phyloP scores from a whole-genome alignment of 2,888 invertebrate species.

The Creontiades dilutus region DNA sequence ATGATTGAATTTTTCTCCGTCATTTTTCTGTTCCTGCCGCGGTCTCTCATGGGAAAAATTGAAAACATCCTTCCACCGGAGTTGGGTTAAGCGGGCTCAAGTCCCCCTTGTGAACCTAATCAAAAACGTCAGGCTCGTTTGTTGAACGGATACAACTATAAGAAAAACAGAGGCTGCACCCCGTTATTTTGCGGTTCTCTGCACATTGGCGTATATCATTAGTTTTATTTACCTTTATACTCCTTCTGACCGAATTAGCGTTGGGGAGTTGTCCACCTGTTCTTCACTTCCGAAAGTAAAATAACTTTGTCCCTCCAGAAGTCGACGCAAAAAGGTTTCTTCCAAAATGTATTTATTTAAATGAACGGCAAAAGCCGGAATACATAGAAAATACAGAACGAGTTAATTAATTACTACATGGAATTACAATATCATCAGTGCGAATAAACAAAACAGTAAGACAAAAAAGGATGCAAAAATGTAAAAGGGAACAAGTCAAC shows the following conservation, averaged over 20 bases:
- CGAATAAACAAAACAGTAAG: too few species aligned
- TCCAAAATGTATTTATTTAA: too few species aligned
- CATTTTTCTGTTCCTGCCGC: slow-evolving; percentile 26
- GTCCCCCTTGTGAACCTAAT: background rate
- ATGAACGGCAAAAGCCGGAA: too few species aligned
- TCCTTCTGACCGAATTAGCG: background rate
- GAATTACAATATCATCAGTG: too few species aligned
- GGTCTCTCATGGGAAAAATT: slow-evolving; percentile 46
- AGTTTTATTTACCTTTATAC: slow-evolving; percentile 8
- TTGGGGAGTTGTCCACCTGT: too few species aligned
- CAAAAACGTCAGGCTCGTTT: background rate
- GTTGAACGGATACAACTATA: background rate
- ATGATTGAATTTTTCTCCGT: slow-evolving; percentile 54
- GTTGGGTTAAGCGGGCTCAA: background rate
- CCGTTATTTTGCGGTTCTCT: slow-evolving; percentile 18
- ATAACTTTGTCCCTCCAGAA: too few species aligned
- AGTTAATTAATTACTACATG: too few species aligned
- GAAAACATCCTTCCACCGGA: slow-evolving; percentile 44
- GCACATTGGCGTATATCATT: slow-evolving; percentile 15
- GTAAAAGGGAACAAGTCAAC: too few species aligned
- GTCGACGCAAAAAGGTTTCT: too few species aligned
- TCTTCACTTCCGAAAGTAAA: too few species aligned
- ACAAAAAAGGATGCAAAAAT: too few species aligned
- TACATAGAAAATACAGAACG: too few species aligned
- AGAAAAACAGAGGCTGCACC: background rate